Evolutionary conservation across 2,113 vertebrate genomes (phyloP).

Genomic region (Clupea harengus): DNA sequence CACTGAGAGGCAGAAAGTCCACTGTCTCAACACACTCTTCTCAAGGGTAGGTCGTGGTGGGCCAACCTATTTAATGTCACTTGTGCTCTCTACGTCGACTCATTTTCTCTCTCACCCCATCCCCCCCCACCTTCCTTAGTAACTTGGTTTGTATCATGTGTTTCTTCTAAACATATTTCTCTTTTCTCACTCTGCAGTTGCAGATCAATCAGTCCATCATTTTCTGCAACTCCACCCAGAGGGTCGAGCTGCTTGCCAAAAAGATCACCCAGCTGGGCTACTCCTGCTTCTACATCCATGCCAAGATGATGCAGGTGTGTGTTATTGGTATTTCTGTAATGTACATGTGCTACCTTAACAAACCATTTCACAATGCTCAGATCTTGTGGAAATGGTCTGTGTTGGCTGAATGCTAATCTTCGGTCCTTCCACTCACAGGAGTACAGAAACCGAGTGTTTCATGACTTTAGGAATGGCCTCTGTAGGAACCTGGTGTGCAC

Average conservation of each 20-base stretch:
- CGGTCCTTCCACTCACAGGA: constrained; percentile 40
- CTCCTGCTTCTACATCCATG: constrained; percentile 80
- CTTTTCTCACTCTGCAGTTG: constrained; percentile 57
- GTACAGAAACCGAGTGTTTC: constrained; percentile 58
- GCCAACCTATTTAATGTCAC: not conserved
- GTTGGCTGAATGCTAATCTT: not conserved
- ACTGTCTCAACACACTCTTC: constrained; percentile 80
- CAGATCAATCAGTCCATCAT: constrained; percentile 82
- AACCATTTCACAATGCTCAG: no score
- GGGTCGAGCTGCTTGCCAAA: constrained; percentile 77
- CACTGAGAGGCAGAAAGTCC: constrained; percentile 76
- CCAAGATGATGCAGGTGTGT: constrained; percentile 78
- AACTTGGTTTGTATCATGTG: no score
- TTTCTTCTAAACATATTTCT: not conserved
- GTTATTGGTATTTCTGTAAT: constrained; percentile 18
- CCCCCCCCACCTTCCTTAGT: no score
- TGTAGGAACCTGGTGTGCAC: constrained; percentile 79
- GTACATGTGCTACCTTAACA: not conserved
- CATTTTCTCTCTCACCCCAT: no score
- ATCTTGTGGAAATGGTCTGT: no score
- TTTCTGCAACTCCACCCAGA: constrained; percentile 79
- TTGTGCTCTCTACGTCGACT: not conserved
- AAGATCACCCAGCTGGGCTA: constrained; percentile 79
- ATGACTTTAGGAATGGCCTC: constrained; percentile 77
- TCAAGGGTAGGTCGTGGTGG: constrained; percentile 66